Evolutionary conservation across 2,797 vertebrate species (phyloP), one percentile per base, ranked within the genome.

Genomic region (Rhinatrema bivittatum): DNA sequence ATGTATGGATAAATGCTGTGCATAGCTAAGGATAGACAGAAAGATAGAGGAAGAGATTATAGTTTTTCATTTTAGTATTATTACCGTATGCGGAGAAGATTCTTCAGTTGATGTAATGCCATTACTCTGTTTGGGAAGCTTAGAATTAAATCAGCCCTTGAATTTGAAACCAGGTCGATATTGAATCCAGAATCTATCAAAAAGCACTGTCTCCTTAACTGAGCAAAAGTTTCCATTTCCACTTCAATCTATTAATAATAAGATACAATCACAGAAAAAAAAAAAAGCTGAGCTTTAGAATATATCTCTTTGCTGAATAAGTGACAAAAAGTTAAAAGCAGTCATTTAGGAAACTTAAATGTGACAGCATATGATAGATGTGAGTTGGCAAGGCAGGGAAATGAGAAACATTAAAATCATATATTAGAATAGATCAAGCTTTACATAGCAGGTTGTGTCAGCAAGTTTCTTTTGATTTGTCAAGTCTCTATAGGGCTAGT

Each of bases 381-480:
- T 75, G 68, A 70, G 56, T 68, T 76, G 74, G 75, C 66, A 65
- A 73, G 65, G 60, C 70, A 77, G 65, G 78, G 74, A 82, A 82
- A 86, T 81, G 82, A 84, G 82, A 85, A 84, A 82, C 82, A 86
- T 86, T 85, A 78, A 82, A 86, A 79, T 76, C 76, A 58, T 74
- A 76, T 75, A 81, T 86, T 84, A 82, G 78, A 84, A 77, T 76
- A 82, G 82, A 86, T 82, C 81, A 81, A 76, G 71, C 74, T 72
- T 66, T 48, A 33, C 55, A 55, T 63, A 69, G 58, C 41, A 55
- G 76, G 79, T 53, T 71, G 68, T 81, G 78, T 87, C 84, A 84
- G 80, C 80, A 81, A 75, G 61, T 81, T 84, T 79, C 74, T 70
- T 82, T 80, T 76, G 74, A 74, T 82, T 71, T 71, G 66, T 71